phyloP scores from a whole-genome alignment of 2,113 vertebrate genomes.

The Colinus virginianus region DNA sequence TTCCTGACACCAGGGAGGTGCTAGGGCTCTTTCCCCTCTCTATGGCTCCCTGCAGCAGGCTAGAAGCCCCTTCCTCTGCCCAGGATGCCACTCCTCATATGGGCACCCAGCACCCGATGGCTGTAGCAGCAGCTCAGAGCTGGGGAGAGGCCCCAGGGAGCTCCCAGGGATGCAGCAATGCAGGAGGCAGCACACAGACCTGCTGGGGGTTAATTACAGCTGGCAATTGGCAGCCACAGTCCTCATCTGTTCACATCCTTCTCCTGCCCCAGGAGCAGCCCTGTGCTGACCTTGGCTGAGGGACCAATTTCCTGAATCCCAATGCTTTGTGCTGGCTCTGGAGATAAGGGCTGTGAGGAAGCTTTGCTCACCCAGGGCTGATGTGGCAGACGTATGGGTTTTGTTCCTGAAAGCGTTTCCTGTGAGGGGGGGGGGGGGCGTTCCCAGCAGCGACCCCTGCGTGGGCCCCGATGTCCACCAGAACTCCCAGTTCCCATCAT shows the following conservation, averaged over 20 bases:
- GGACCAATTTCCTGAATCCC: neutral
- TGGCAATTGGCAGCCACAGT: neutral
- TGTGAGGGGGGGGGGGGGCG: neutral
- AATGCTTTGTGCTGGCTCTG: fast-evolving
- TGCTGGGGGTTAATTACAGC: neutral
- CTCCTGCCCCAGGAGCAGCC: neutral
- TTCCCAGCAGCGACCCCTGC: neutral
- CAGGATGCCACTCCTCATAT: neutral
- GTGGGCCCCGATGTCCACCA: neutral
- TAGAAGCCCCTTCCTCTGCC: fast-evolving
- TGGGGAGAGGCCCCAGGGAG: neutral
- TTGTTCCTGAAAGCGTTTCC: neutral
- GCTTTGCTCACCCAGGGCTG: neutral
- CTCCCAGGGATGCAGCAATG: neutral
- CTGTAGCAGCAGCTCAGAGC: fast-evolving
- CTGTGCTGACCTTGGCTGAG: neutral
- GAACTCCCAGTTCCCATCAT: neutral
- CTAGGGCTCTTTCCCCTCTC: neutral
- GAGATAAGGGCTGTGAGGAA: neutral
- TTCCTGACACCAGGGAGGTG: fast-evolving
- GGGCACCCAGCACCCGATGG: neutral
- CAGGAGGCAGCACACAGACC: neutral
- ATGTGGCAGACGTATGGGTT: fast-evolving
- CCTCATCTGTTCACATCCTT: neutral
- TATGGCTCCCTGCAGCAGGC: neutral